Conservation (phyloP, 2,113 vertebrate genomes). For the Tragelaphus buxtoni region DNA sequence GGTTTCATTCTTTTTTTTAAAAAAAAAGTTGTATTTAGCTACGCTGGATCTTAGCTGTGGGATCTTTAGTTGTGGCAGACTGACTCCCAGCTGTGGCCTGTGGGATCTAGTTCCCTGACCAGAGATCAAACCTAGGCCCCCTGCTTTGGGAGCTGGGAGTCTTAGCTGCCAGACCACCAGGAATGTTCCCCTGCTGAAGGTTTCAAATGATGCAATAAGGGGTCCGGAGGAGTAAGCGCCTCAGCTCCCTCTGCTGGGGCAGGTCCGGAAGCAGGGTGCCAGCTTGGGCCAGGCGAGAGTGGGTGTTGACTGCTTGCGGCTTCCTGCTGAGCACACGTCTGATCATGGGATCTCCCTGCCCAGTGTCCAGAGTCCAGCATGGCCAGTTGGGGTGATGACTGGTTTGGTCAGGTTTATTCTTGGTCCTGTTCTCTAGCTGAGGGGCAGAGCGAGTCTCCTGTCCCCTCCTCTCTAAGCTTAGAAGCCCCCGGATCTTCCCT, state of each 20-base stretch:
- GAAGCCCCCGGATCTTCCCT: not conserved
- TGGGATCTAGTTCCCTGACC: not conserved
- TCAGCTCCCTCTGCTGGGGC: not conserved
- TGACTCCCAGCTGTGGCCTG: not conserved
- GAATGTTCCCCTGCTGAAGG: not conserved
- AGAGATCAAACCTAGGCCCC: not conserved
- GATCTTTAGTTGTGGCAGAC: not conserved
- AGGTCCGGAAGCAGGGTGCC: not conserved
- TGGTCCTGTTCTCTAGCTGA: not conserved
- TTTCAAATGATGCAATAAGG: not conserved
- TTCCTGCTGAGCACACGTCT: too few species aligned
- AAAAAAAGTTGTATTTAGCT: not conserved
- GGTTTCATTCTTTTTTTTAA: not conserved
- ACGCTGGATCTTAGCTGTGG: not conserved
- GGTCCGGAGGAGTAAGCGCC: not conserved
- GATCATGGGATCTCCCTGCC: not conserved
- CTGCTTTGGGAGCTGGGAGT: not conserved
- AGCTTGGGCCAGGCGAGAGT: rapidly evolving
- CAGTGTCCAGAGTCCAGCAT: not conserved
- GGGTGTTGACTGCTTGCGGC: not conserved
- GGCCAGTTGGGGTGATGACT: not conserved
- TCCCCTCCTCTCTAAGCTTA: not conserved
- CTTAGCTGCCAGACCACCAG: not conserved
- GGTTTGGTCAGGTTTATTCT: not conserved
- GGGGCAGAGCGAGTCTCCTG: not conserved